These are phyloP conservation scores for Ramphastos sulfuratus DNA, from an alignment of 2,113 vertebrate genomes.

Conservation along the genomic window DNA sequence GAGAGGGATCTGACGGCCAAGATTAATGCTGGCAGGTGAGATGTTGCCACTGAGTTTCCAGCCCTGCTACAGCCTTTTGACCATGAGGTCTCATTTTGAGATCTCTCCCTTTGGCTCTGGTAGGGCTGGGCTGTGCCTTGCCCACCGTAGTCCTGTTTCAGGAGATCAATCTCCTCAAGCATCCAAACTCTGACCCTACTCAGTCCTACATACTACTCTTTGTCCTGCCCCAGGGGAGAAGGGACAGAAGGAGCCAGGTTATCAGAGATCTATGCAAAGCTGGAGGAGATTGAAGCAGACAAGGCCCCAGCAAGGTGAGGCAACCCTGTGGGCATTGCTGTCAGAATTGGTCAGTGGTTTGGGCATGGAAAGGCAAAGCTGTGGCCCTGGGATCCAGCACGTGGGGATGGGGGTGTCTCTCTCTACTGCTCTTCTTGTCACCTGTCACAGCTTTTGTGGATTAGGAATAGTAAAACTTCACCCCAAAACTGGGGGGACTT, in stretches of 20 bases:
- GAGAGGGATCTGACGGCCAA: slow-evolving; percentile 84
- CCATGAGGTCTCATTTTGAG: rapidly evolving
- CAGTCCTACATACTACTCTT: not conserved
- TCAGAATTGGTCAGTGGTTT: not conserved
- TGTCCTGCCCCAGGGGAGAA: slow-evolving; percentile 77
- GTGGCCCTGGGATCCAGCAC: not conserved
- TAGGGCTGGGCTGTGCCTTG: not conserved
- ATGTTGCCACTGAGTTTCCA: not conserved
- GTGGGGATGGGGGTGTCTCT: not conserved
- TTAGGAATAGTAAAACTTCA: not conserved
- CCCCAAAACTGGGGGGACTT: not conserved
- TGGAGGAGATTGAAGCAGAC: slow-evolving; percentile 98
- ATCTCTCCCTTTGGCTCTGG: not conserved
- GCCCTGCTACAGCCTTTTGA: not conserved
- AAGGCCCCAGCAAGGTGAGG: slow-evolving; percentile 95
- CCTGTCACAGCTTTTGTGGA: not conserved
- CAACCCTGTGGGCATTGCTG: not conserved
- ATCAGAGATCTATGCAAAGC: slow-evolving; percentile 88
- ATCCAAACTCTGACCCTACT: not conserved
- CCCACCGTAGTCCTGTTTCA: not conserved
- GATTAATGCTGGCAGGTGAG: slow-evolving; percentile 87
- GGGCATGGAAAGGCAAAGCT: not conserved
- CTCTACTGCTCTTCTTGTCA: not conserved
- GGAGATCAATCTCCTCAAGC: not conserved
- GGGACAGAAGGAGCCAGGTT: slow-evolving; percentile 86